Evolutionary conservation across 2,797 vertebrate genomes (phyloP), one percentile per base, ranked within the genome.

Genomic region (Scolopax rusticola): DNA sequence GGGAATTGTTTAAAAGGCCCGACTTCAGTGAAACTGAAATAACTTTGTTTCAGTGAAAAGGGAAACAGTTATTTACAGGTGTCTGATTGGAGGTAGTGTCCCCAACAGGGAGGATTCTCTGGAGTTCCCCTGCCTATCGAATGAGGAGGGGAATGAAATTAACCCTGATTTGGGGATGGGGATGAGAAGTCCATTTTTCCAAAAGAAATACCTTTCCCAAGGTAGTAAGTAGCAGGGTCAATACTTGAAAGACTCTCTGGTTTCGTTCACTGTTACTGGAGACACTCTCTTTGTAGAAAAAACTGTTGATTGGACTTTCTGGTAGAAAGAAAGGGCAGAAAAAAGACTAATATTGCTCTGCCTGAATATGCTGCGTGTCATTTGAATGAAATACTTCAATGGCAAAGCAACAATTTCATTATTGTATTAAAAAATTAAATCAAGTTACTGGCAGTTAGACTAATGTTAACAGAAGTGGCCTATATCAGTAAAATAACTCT

Each of bases 241-340:
- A 6, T 38, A 53, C 47, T 74, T 51, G 5, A 45, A 41, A 47
- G 6, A 33, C 15, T 70, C 38, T 67, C 23, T 24, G 13, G 18
- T 23, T 47, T 84, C 0, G 0, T 65, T 19, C 14, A 19, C n/a
- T 19, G 1, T 73, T 63, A 24, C 27, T 68, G 8, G 25, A 71
- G 56, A 60, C 12, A 19, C 15, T 56, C 56, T 33, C 41, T 45
- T 48, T 0, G 0, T n/a, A 68, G 43, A 67, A 48, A 36, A 67
- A 59, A 45, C 1, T 0, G 3, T 32, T 41, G 18, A 11, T 1
- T 32, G 83, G 43, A 6, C 48, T 57, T 79, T 57, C 51, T 76
- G 41, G 24, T 43, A 19, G 23, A 51, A 65, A 53, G 57, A 15
- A 60, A 40, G 36, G 36, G 15, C 41, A 48, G 68, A 36, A 36